Percentiles rank a stretch among this genome's conserved stretches.
Conservation (phyloP, 2,888 invertebrate species). For the Heliconius aoede region DNA sequence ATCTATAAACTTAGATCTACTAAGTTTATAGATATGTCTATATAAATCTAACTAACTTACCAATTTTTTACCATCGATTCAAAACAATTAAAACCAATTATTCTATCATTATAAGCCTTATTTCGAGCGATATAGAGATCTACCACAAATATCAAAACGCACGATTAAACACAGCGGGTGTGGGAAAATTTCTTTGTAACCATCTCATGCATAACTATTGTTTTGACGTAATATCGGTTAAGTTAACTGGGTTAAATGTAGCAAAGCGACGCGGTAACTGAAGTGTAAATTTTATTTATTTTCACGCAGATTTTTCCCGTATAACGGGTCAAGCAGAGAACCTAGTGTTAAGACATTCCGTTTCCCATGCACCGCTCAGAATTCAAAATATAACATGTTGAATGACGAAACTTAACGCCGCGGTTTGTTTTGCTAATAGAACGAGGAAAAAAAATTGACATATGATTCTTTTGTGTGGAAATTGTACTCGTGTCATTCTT, state of each 20-base stretch:
- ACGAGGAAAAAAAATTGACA: too few relatives aligned
- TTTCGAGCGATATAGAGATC: conserved; percentile 33
- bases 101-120: conserved; percentile 20
- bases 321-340: too few relatives aligned
- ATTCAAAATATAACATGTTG: not conserved
- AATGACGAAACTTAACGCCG: too few relatives aligned
- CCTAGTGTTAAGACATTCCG: too few relatives aligned
- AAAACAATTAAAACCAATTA: conserved; percentile 19
- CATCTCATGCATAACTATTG: conserved; percentile 43
- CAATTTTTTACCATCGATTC: not conserved
- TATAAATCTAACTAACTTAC: too few relatives aligned
- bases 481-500: too few relatives aligned
- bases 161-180: conserved; percentile 37
- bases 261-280: conserved; percentile 25
- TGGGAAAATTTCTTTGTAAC: conserved; percentile 38
- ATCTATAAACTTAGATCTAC: too few relatives aligned
- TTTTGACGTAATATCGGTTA: conserved; percentile 38
- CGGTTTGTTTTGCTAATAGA: not conserved
- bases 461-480: too few relatives aligned
- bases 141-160: conserved; percentile 37
- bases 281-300: not conserved
- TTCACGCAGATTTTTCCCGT: too few relatives aligned
- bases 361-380: too few relatives aligned
- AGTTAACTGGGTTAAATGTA: conserved; percentile 39
- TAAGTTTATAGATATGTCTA: too few relatives aligned